Conservation (phyloP, 2,113 vertebrate genomes). For the Bombycilla garrulus region DNA sequence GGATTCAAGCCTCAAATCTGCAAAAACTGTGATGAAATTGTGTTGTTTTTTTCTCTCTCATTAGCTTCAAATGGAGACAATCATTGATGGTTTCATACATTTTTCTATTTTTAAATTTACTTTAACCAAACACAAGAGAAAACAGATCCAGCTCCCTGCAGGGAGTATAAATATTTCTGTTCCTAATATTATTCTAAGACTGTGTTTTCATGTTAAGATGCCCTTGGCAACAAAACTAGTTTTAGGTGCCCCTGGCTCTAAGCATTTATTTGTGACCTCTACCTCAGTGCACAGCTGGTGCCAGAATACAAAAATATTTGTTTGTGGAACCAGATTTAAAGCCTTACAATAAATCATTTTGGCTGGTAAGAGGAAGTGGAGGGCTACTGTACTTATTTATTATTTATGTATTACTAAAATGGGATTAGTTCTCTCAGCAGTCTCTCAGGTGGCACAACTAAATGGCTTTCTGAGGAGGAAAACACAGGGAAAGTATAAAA, state of each 20-base stretch:
- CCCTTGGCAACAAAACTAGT: neutral
- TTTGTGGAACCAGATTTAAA: neutral
- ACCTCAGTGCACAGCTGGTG: neutral
- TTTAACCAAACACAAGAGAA: conserved; percentile 1
- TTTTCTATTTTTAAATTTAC: conserved; percentile 17
- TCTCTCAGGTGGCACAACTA: neutral
- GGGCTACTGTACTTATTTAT: neutral
- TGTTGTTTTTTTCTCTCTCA: neutral
- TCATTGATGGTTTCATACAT: neutral
- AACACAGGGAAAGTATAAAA: neutral
- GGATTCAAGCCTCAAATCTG: neutral
- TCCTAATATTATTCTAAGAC: neutral
- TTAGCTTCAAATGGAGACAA: neutral
- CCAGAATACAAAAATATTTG: neutral
- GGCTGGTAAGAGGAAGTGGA: neutral
- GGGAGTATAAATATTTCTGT: neutral
- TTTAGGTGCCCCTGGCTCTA: neutral
- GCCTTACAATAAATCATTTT: neutral
- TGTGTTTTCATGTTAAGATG: neutral
- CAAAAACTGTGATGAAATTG: neutral
- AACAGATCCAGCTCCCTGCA: neutral
- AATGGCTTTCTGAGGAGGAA: neutral
- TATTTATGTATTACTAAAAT: neutral
- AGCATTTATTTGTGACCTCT: neutral
- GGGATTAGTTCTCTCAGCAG: neutral